phyloP scores from a whole-genome alignment of 2,888 invertebrate species.

The Philopedon plagiatum region DNA sequence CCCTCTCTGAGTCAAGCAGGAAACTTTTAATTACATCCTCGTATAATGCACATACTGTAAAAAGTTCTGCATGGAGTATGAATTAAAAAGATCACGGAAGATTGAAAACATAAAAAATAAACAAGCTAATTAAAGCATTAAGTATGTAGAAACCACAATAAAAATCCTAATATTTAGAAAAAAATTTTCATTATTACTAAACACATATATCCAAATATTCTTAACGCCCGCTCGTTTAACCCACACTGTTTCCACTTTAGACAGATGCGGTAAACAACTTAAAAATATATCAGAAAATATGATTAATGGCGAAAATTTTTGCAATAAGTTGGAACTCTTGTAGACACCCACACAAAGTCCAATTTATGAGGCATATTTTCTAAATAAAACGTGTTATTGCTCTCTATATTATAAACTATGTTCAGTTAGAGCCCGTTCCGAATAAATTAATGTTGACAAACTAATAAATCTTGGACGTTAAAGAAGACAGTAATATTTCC shows the following conservation, averaged over 20 bases:
- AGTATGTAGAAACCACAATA: too few relatives aligned
- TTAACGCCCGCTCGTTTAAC: not conserved
- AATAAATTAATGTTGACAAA: not conserved
- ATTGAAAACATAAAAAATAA: too few relatives aligned
- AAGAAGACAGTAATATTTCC: too few relatives aligned
- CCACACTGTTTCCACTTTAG: not conserved
- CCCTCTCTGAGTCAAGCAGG: too few relatives aligned
- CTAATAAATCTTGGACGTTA: not conserved
- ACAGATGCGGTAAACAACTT: constrained; percentile 11
- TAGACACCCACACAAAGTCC: not conserved
- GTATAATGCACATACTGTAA: too few relatives aligned
- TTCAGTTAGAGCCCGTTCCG: not conserved
- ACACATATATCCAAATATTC: not conserved
- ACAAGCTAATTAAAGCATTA: too few relatives aligned
- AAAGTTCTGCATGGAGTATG: too few relatives aligned
- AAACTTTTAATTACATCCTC: too few relatives aligned
- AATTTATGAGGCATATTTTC: not conserved
- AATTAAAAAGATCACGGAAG: too few relatives aligned
- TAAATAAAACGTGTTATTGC: not conserved
- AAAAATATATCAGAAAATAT: constrained; percentile 4
- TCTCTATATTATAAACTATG: not conserved
- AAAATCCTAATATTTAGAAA: not conserved
- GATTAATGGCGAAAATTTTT: constrained; percentile 3
- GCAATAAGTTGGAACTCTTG: constrained; percentile 3
- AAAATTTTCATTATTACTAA: not conserved